Evolutionary conservation across 2,888 invertebrate genomes (phyloP).

Genomic region (Drosophila quinaria): DNA sequence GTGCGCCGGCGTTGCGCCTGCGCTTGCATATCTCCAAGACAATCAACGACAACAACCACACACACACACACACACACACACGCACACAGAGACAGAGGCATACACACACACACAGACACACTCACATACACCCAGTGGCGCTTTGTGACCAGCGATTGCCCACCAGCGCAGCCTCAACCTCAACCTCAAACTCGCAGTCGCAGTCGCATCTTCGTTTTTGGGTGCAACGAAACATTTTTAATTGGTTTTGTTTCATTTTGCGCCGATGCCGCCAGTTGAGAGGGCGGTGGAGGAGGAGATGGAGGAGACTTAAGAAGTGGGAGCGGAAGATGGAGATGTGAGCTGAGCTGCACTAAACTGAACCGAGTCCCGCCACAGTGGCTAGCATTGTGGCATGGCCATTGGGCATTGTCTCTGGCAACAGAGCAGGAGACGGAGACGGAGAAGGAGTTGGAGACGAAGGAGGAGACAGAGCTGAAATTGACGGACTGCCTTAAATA

Average conservation of each 20-base stretch:
- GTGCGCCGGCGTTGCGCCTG: slow-evolving; percentile 81
- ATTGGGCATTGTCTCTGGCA: slow-evolving; percentile 68
- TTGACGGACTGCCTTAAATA: slow-evolving; percentile 81
- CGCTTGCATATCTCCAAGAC: slow-evolving; percentile 80
- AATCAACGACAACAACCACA: slow-evolving; percentile 62
- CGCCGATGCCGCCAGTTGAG: slow-evolving; percentile 62
- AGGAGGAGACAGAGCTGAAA: slow-evolving; percentile 43
- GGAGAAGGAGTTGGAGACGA: slow-evolving; percentile 6
- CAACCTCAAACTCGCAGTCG: slow-evolving; percentile 27
- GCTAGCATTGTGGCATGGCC: slow-evolving; percentile 77
- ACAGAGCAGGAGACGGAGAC: slow-evolving; percentile 5
- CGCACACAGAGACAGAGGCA: background rate
- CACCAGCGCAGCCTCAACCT: slow-evolving; percentile 69
- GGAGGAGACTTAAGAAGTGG: background rate
- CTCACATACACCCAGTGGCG: slow-evolving; percentile 44
- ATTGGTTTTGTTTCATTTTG: slow-evolving; percentile 82
- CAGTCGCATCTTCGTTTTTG: slow-evolving; percentile 77
- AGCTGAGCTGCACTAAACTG: slow-evolving; percentile 4
- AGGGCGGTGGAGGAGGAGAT: slow-evolving; percentile 3
- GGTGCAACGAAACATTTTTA: slow-evolving; percentile 83
- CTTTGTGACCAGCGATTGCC: slow-evolving; percentile 63
- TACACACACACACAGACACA: background rate
- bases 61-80: slow-evolving; percentile 10
- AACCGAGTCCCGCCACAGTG: slow-evolving; percentile 71
- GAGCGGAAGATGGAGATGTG: background rate